Evolutionary conservation across 2,888 invertebrate genomes (phyloP).

Genomic region (Ochropleura leucogaster): DNA sequence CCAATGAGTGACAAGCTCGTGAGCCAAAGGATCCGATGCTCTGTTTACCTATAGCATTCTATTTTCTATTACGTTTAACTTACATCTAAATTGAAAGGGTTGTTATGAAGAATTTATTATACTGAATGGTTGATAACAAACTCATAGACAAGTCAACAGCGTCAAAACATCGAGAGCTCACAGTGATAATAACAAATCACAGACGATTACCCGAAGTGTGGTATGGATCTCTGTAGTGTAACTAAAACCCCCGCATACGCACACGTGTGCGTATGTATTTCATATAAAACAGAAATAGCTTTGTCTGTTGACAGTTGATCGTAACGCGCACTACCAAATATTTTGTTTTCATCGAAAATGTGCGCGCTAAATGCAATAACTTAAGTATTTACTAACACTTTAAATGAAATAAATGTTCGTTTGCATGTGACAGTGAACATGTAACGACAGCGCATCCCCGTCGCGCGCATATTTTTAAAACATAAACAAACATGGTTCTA

Average conservation of each 20-base stretch:
- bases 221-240: too few species aligned
- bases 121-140: neutral
- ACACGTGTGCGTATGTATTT: too few species aligned
- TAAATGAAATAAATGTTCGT: neutral
- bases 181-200: too few species aligned
- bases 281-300: slow-evolving; percentile 19
- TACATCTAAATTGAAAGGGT: neutral
- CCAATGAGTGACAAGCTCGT: slow-evolving; percentile 8
- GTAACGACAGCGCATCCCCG: slow-evolving; percentile 5
- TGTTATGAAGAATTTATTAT: neutral
- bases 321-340: slow-evolving; percentile 7
- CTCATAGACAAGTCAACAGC: neutral
- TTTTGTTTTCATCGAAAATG: slow-evolving; percentile 17
- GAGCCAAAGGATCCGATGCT: neutral
- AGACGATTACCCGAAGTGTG: too few species aligned
- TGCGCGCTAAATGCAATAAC: neutral
- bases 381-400: neutral
- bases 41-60: neutral
- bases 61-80: neutral
- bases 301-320: slow-evolving; percentile 20
- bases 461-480: slow-evolving; percentile 48
- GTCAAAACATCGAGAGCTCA: too few species aligned
- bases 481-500: slow-evolving; percentile 58
- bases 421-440: slow-evolving; percentile 3
- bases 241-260: neutral